Evolutionary conservation across 1,140 invertebrate species (phyloP).

Genomic region (Apocrypta bakeri): DNA sequence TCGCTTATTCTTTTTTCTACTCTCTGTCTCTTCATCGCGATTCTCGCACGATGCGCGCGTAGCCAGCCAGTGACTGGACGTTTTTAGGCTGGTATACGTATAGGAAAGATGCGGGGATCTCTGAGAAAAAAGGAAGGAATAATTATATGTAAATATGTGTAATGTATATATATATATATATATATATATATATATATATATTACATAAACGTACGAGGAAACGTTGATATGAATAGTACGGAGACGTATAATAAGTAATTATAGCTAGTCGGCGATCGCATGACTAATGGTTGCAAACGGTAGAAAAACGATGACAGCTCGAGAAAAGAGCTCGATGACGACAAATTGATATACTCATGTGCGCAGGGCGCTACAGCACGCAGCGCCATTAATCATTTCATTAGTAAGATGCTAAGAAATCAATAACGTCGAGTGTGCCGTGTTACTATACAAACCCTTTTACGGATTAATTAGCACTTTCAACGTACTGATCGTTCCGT

Average conservation of each 20-base stretch:
- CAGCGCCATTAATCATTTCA: slow-evolving; percentile 62
- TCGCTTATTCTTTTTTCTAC: slow-evolving; percentile 6
- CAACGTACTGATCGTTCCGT: slow-evolving; percentile 51
- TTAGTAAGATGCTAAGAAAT: slow-evolving; percentile 63
- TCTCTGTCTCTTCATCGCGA: neutral
- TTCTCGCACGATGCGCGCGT: neutral
- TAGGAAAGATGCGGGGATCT: too few relatives aligned
- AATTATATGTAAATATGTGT: neutral
- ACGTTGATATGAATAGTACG: neutral
- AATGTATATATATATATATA: too few relatives aligned
- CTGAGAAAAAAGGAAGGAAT: neutral
- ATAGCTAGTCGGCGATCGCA: neutral
- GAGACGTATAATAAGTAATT: neutral
- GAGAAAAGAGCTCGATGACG: neutral
- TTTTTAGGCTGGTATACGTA: too few relatives aligned
- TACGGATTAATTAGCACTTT: slow-evolving; percentile 58
- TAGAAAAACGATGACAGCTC: neutral
- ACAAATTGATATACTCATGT: neutral
- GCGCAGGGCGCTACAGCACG: neutral
- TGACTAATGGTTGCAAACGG: neutral
- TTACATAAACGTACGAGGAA: too few relatives aligned
- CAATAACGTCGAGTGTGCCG: slow-evolving; percentile 54
- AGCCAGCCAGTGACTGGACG: too few relatives aligned
- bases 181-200: too few relatives aligned
- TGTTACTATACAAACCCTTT: slow-evolving; percentile 53